A percentile compares a stretch with the other conserved stretches of the same genome.
These are phyloP conservation scores for Campylomormyrus tamandua DNA, from an alignment of 2,113 vertebrate species.

Conservation along the genomic window DNA sequence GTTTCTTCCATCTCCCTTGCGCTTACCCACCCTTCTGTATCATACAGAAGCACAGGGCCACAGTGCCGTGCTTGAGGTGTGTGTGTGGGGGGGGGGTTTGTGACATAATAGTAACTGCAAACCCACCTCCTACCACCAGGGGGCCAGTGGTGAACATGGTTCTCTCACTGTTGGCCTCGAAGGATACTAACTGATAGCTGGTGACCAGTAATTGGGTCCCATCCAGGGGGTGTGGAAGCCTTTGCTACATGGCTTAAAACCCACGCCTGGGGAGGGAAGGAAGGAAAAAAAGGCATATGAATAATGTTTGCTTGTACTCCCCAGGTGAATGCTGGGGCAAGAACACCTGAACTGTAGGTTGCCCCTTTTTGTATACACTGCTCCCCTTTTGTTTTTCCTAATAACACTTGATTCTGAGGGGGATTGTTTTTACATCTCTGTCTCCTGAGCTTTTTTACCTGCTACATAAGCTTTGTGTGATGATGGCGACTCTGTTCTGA, in stretches of 20 bases:
- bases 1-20: not conserved
- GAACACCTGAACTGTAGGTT: not conserved
- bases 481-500: not conserved
- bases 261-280: not conserved
- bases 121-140: not conserved
- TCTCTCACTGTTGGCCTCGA: not conserved
- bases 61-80: not conserved
- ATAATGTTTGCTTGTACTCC: not conserved
- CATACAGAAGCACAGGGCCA: not conserved
- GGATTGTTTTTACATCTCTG: not conserved
- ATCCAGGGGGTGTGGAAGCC: not conserved
- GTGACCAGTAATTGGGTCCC: not conserved
- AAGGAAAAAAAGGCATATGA: not conserved
- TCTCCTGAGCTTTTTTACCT: not conserved
- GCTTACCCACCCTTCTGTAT: not conserved
- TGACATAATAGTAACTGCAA: not conserved
- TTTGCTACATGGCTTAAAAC: not conserved
- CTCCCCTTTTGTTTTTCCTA: not conserved
- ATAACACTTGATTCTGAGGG: not conserved
- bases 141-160: not conserved
- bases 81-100: not conserved
- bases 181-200: not conserved
- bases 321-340: not conserved
- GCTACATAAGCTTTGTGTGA: not conserved
- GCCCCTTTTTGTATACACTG: not conserved